These are phyloP conservation scores for Lordiphosa collinella DNA, from an alignment of 1,140 invertebrate species.

Conservation along the genomic window DNA sequence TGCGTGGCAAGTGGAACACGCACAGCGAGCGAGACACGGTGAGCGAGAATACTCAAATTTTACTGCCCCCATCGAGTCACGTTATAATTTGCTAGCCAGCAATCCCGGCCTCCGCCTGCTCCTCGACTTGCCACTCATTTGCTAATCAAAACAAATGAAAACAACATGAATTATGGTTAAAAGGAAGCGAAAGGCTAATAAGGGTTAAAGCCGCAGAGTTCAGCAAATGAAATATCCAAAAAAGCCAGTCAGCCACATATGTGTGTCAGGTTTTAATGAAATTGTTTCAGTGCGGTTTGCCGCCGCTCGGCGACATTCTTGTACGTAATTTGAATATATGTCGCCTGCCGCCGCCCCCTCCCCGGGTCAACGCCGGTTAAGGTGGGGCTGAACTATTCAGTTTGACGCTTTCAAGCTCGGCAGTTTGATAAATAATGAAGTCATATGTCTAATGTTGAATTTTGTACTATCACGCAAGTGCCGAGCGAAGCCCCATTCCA, in stretches of 20 bases:
- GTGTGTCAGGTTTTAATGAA: constrained; percentile 52
- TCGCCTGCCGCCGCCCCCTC: too few species aligned
- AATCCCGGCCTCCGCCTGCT: constrained; percentile 26
- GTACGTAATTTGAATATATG: constrained; percentile 69
- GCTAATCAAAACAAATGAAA: constrained; percentile 78
- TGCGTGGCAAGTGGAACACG: constrained; percentile 66
- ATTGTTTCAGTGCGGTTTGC: constrained; percentile 60
- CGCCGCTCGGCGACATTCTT: constrained; percentile 14
- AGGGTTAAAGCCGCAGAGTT: constrained; percentile 67
- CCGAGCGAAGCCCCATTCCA: neutral
- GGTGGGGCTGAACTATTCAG: constrained; percentile 35
- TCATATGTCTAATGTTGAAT: constrained; percentile 73
- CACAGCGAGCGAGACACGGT: constrained; percentile 35
- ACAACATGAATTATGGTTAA: constrained; percentile 65
- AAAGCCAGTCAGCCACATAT: constrained; percentile 3
- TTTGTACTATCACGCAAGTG: constrained; percentile 72
- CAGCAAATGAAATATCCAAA: constrained; percentile 47
- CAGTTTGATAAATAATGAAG: constrained; percentile 75
- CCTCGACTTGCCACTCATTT: constrained; percentile 47
- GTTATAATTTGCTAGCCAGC: constrained; percentile 54
- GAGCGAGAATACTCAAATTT: constrained; percentile 60
- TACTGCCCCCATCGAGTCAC: constrained; percentile 60
- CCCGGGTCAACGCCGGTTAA: constrained; percentile 29
- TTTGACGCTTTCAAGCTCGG: constrained; percentile 43
- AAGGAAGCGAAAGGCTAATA: constrained; percentile 53